Percentiles rank a stretch among this genome's conserved stretches.
Evolutionary conservation across 2,113 vertebrate genomes (phyloP).

Genomic region (Mus pahari): DNA sequence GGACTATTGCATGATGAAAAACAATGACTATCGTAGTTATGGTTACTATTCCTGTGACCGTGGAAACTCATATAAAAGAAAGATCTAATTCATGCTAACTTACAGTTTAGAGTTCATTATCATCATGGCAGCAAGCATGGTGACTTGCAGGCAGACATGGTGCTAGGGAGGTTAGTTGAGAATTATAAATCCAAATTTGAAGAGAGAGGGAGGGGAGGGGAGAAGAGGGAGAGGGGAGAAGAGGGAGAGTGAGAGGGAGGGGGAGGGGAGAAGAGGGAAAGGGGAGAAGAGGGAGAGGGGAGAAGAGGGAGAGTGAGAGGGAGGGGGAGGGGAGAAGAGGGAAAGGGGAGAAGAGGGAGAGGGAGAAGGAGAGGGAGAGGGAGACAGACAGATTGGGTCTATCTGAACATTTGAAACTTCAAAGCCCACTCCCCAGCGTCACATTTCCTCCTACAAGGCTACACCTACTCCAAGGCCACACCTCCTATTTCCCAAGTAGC

Average conservation of each 20-base stretch:
- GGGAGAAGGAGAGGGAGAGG: not conserved
- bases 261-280: not conserved
- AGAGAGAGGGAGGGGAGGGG: no score
- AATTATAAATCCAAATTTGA: not conserved
- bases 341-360: no score
- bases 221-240: no score
- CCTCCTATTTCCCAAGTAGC: not conserved
- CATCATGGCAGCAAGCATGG: not conserved
- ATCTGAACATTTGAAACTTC: not conserved
- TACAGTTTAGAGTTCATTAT: not conserved
- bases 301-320: no score
- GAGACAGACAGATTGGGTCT: not conserved
- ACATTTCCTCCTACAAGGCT: not conserved
- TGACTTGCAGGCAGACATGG: not conserved
- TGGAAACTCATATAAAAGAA: not conserved
- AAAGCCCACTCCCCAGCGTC: not conserved
- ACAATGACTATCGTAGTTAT: not conserved
- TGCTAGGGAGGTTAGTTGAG: not conserved
- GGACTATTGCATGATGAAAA: not conserved
- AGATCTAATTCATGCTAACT: not conserved
- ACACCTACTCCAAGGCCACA: not conserved
- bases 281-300: not conserved
- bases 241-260: no score
- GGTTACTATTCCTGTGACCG: not conserved
- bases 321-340: no score